Conservation (phyloP, 2,888 invertebrate genomes). For the Perizoma affinitatum region DNA sequence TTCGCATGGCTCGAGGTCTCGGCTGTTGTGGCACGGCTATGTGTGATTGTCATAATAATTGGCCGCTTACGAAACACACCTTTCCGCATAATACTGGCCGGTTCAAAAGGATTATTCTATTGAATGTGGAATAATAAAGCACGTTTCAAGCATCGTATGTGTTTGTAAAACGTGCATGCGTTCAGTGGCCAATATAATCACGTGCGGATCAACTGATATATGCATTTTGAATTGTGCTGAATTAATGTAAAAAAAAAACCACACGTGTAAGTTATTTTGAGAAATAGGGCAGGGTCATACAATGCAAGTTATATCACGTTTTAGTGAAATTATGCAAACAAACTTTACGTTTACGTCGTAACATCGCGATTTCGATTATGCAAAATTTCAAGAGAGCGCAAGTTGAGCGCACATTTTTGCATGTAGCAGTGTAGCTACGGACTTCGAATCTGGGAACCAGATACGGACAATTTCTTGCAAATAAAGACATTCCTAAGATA, state of each 20-base stretch:
- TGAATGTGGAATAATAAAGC: constrained; percentile 12
- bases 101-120: constrained; percentile 8
- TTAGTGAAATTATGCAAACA: constrained; percentile 43
- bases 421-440: constrained; percentile 35
- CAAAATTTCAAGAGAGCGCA: constrained; percentile 43
- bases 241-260: constrained; percentile 4
- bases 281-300: constrained; percentile 9
- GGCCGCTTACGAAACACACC: constrained; percentile 43
- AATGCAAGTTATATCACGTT: constrained; percentile 51
- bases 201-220: constrained; percentile 16
- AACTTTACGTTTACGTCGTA: constrained; percentile 47
- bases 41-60: constrained; percentile 42
- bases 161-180: constrained; percentile 11
- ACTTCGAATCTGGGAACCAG: constrained; percentile 30
- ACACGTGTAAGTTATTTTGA: constrained; percentile 21
- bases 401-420: constrained; percentile 39
- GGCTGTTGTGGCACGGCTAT: constrained; percentile 37
- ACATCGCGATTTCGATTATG: constrained; percentile 43
- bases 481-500: constrained; percentile 47
- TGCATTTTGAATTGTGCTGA: constrained; percentile 10
- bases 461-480: constrained; percentile 44
- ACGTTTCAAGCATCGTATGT: constrained; percentile 10
- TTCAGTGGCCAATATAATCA: constrained; percentile 7
- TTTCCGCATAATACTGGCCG: constrained; percentile 22
- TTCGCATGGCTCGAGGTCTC: constrained; percentile 62